These are phyloP conservation scores for Pangasianodon gigas DNA, from an alignment of 2,113 vertebrate species.

Conservation along the genomic window DNA sequence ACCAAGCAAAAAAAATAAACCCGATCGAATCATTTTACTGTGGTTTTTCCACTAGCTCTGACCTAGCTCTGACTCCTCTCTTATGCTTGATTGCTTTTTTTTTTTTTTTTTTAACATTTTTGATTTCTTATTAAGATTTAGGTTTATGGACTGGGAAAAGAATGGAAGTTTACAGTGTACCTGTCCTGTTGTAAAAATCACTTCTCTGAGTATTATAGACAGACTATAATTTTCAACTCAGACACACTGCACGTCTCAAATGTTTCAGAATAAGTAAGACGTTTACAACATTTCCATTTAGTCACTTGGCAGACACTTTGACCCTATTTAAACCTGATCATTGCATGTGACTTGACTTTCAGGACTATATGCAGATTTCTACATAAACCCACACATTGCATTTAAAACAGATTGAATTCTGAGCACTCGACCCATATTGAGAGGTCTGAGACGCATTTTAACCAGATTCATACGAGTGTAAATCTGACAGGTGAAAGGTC, in stretches of 20 bases:
- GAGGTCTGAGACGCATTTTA: neutral
- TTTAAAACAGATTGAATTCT: neutral
- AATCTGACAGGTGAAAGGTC: neutral
- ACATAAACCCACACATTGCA: neutral
- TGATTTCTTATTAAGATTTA: neutral
- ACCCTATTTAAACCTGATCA: neutral
- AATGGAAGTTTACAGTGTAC: neutral
- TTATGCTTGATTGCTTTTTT: neutral
- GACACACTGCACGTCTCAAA: neutral
- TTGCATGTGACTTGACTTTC: neutral
- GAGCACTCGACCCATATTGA: neutral
- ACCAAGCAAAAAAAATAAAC: neutral
- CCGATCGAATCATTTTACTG: neutral
- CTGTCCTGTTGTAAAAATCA: neutral
- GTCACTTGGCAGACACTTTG: neutral
- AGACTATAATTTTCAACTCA: neutral
- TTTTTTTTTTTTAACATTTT: neutral
- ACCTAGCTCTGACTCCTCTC: neutral
- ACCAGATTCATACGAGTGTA: neutral
- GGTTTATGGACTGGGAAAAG: neutral
- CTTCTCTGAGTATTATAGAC: neutral
- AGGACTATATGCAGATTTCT: neutral
- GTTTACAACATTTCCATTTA: neutral
- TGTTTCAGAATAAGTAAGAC: neutral
- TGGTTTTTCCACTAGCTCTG: conserved; percentile 21